phyloP scores from a whole-genome alignment of 2,113 vertebrate species.

The Myrmecobius fasciatus region DNA sequence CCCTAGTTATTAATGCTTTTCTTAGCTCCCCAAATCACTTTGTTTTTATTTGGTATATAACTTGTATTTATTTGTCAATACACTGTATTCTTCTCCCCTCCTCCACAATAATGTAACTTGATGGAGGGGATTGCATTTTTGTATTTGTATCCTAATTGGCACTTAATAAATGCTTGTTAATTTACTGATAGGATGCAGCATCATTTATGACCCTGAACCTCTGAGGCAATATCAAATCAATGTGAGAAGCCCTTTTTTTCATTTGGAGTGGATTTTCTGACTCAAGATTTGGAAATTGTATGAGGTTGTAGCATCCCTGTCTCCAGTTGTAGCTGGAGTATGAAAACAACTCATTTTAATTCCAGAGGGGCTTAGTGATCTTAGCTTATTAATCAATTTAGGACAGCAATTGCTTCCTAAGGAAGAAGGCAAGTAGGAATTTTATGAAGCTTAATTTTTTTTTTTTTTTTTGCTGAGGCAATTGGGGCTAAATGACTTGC shows the following conservation, averaged over 20 bases:
- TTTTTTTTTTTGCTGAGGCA: too few species aligned
- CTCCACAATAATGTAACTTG: not conserved
- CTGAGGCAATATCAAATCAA: not conserved
- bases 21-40: not conserved
- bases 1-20: not conserved
- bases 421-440: not conserved
- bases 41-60: not conserved
- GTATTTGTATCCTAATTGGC: too few species aligned
- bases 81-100: not conserved
- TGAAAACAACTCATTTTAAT: not conserved
- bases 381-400: not conserved
- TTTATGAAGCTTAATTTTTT: not conserved
- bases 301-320: not conserved
- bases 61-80: not conserved
- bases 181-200: not conserved
- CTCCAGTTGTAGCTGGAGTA: not conserved
- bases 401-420: not conserved
- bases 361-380: not conserved
- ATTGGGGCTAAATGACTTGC: too few species aligned
- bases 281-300: not conserved
- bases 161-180: not conserved
- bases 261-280: not conserved
- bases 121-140: not conserved
- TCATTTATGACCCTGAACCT: not conserved
- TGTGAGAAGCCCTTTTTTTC: not conserved